phyloP scores from a whole-genome alignment of 2,888 invertebrate species.

The Lochmaea capreae region DNA sequence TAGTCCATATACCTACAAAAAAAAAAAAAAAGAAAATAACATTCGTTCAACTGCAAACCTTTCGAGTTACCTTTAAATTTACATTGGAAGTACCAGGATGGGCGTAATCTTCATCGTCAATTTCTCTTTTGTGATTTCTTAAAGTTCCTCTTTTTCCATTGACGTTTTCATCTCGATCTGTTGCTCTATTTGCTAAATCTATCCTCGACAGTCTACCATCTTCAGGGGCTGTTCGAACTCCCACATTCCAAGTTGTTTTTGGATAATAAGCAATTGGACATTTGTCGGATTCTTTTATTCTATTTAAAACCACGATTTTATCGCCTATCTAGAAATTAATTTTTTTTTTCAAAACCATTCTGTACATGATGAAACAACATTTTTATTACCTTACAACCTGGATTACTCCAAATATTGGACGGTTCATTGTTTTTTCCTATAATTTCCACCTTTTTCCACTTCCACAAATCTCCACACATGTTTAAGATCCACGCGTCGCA shows the following conservation, averaged over 20 bases:
- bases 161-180: constrained; percentile 78
- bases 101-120: constrained; percentile 47
- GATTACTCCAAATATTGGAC: constrained; percentile 93
- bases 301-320: constrained; percentile 80
- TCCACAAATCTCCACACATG: constrained; percentile 79
- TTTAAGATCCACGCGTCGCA: constrained; percentile 91
- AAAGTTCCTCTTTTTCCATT: constrained; percentile 77
- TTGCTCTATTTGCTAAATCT: constrained; percentile 60
- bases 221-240: constrained; percentile 46
- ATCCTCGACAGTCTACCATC: constrained; percentile 54
- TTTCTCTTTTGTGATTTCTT: constrained; percentile 57
- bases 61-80: constrained; percentile 13
- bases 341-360: background rate
- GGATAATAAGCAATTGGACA: constrained; percentile 69
- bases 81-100: constrained; percentile 1
- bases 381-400: constrained; percentile 79
- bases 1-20: constrained; percentile 47
- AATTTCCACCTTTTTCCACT: constrained; percentile 80
- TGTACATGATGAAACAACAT: background rate
- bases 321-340: constrained; percentile 71
- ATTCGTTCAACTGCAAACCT: background rate
- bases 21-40: constrained; percentile 18
- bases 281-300: constrained; percentile 70
- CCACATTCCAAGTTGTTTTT: constrained; percentile 52
- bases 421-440: constrained; percentile 84